Percentiles rank a stretch among this genome's conserved stretches.
Evolutionary conservation across 2,888 invertebrate species (phyloP).

Genomic region (Pachycephus smyrnensis): DNA sequence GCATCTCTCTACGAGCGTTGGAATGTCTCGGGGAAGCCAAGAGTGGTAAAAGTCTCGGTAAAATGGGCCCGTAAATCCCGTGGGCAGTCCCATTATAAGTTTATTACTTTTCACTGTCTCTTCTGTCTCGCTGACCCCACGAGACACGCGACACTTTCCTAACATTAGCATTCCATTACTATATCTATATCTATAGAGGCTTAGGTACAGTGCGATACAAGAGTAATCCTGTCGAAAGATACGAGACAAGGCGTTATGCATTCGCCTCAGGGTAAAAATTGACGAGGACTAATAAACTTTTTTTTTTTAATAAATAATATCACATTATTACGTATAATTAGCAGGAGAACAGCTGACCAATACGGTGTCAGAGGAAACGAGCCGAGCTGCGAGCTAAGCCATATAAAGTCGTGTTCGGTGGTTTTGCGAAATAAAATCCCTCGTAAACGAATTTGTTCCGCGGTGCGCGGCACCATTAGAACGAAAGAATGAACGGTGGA

Average conservation of each 20-base stretch:
- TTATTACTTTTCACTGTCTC: conserved; percentile 51
- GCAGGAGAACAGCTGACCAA: not conserved
- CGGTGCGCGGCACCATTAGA: conserved; percentile 23
- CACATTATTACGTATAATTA: not conserved
- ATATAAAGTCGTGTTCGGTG: not conserved
- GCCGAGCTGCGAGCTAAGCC: not conserved
- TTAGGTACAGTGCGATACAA: not conserved
- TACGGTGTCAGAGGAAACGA: not conserved
- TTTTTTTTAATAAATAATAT: not conserved
- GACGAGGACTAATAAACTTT: not conserved
- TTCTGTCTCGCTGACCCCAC: conserved; percentile 1
- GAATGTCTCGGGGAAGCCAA: not conserved
- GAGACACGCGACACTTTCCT: conserved; percentile 11
- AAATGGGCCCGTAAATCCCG: conserved; percentile 47
- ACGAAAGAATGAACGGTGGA: not conserved
- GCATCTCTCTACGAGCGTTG: not conserved
- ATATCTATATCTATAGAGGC: not conserved
- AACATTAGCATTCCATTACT: not conserved
- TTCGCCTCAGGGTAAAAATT: not conserved
- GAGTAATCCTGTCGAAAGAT: not conserved
- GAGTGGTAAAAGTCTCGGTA: conserved; percentile 1
- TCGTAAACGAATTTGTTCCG: conserved; percentile 43
- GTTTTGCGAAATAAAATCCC: conserved; percentile 10
- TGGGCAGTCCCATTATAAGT: conserved; percentile 54
- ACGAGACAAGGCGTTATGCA: not conserved